Conservation (phyloP, 2,797 vertebrate species). For the Arrhamphus sclerolepis region DNA sequence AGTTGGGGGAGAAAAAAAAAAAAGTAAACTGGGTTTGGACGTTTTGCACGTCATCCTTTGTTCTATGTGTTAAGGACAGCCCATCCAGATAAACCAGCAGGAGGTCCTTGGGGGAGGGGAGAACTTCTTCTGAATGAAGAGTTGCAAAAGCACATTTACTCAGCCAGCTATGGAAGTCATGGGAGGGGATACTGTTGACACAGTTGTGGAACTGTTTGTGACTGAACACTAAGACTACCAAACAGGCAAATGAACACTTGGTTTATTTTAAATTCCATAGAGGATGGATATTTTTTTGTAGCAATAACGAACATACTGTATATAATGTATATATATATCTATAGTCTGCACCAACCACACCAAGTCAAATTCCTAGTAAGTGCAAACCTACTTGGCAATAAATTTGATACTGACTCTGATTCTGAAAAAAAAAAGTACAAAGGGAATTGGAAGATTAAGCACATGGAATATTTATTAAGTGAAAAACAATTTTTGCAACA, state of each 20-base stretch:
- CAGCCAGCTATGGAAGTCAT: conserved; percentile 22
- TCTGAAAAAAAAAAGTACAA: neutral
- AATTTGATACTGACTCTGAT: too few relatives aligned
- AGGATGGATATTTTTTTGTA: conserved; percentile 1
- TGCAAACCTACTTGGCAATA: too few relatives aligned
- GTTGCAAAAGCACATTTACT: conserved; percentile 7
- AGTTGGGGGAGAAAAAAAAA: conserved; percentile 30
- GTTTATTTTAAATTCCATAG: neutral
- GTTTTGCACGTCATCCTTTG: conserved; percentile 26
- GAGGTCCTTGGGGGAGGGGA: conserved; percentile 28
- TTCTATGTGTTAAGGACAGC: conserved; percentile 29
- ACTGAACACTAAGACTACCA: conserved; percentile 6
- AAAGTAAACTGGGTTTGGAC: conserved; percentile 8
- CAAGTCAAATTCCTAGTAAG: too few relatives aligned
- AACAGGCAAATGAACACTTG: neutral
- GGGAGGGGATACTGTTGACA: conserved; percentile 23
- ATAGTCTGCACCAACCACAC: too few relatives aligned
- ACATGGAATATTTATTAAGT: conserved; percentile 1
- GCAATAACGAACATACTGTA: too few relatives aligned
- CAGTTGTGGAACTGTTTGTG: conserved; percentile 18
- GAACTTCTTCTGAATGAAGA: conserved; percentile 21
- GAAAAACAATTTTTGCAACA: conserved; percentile 3
- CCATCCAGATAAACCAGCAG: conserved; percentile 34
- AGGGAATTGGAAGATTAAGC: neutral
- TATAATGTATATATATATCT: too few relatives aligned